Percentiles rank a stretch among this genome's conserved stretches.
These are phyloP conservation scores for Parapsyche elsis DNA, from an alignment of 1,140 invertebrate species.

Conservation along the genomic window DNA sequence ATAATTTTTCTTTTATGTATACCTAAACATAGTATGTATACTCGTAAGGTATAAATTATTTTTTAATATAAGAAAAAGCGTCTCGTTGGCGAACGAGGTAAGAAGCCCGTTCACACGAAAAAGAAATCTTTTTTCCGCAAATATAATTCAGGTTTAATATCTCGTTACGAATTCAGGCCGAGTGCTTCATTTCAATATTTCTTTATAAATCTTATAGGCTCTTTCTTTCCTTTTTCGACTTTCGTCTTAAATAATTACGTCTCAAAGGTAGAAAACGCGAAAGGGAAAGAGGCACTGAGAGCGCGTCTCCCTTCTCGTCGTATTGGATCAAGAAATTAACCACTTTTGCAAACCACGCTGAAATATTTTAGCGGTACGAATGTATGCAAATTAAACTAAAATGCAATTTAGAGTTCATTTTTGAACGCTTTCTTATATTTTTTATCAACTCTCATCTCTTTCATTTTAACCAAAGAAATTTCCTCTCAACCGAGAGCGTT, in stretches of 20 bases:
- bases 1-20: no score
- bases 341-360: not conserved
- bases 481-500: no score
- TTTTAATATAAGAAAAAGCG: no score
- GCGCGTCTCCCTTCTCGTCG: not conserved
- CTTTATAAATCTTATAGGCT: conserved; percentile 17
- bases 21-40: no score
- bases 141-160: conserved; percentile 30
- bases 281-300: not conserved
- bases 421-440: no score
- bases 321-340: conserved; percentile 5
- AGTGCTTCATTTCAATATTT: conserved; percentile 30
- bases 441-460: no score
- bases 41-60: no score
- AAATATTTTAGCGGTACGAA: not conserved
- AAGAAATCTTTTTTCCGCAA: conserved; percentile 28
- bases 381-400: not conserved
- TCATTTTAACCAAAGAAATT: no score
- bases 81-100: no score
- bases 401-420: no score
- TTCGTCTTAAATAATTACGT: conserved; percentile 10
- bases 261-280: conserved; percentile 10
- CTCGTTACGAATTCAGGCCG: conserved; percentile 22
- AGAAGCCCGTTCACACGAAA: not conserved
- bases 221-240: not conserved